These are phyloP conservation scores for Caprella mutica DNA, from an alignment of 2,888 invertebrate species.

Conservation along the genomic window DNA sequence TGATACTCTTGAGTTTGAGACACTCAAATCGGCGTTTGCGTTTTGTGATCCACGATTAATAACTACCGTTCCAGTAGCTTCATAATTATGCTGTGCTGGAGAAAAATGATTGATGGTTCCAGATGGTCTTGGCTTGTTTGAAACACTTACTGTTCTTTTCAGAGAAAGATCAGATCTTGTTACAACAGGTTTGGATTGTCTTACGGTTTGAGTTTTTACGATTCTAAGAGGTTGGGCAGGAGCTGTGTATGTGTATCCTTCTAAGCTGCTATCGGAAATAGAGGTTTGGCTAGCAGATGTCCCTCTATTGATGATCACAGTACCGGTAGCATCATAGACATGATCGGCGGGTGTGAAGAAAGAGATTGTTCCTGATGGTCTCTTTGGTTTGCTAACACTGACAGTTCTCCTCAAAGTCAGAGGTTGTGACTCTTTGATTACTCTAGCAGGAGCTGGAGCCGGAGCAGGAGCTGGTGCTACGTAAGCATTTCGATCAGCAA, in stretches of 20 bases:
- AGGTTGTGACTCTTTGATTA: not conserved
- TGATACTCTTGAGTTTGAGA: no score
- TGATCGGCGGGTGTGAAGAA: constrained; percentile 26
- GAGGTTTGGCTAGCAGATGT: not conserved
- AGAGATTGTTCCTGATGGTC: constrained; percentile 15
- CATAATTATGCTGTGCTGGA: constrained; percentile 24
- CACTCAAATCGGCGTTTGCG: not conserved
- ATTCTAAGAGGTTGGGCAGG: not conserved
- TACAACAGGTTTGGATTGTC: not conserved
- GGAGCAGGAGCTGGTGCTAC: not conserved
- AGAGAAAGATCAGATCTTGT: constrained; percentile 9
- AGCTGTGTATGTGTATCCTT: not conserved
- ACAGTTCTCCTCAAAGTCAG: constrained; percentile 14
- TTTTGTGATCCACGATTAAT: constrained; percentile 8
- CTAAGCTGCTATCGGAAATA: not conserved
- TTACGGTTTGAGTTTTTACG: constrained; percentile 4
- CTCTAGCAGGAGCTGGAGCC: not conserved
- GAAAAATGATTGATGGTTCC: constrained; percentile 17
- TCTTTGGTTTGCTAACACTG: constrained; percentile 18
- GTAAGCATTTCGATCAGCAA: constrained; percentile 5
- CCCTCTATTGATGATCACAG: constrained; percentile 18
- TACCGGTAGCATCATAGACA: constrained; percentile 20
- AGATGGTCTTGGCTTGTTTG: constrained; percentile 7
- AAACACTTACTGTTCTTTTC: constrained; percentile 14
- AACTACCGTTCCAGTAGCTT: constrained; percentile 16